Evolutionary conservation across 2,797 vertebrate species (phyloP).

Genomic region (Pseudopleuronectes americanus): DNA sequence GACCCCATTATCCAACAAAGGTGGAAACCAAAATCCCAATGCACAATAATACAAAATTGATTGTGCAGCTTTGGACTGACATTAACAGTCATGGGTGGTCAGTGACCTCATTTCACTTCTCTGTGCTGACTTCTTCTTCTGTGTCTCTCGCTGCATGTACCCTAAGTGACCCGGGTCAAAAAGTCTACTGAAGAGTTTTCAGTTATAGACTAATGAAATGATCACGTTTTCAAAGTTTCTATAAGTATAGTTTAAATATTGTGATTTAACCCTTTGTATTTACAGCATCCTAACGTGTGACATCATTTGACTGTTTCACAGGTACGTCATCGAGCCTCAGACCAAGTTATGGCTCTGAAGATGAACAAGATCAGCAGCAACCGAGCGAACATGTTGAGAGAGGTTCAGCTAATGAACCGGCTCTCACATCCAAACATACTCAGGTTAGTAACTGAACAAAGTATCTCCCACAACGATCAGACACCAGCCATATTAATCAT

Average conservation of each 20-base stretch:
- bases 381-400: constrained; percentile 96
- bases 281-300: background rate
- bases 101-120: constrained; percentile 66
- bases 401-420: constrained; percentile 98
- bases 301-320: constrained; percentile 60
- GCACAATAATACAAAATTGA: constrained; percentile 48
- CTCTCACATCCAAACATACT: constrained; percentile 89
- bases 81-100: constrained; percentile 40
- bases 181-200: background rate
- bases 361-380: constrained; percentile 99
- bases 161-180: too few relatives aligned
- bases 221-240: background rate
- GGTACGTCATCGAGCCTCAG: constrained; percentile 94
- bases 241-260: background rate
- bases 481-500: too few relatives aligned
- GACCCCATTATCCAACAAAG: constrained; percentile 17
- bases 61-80: constrained; percentile 49
- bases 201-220: too few relatives aligned
- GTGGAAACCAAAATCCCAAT: constrained; percentile 49
- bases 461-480: background rate
- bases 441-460: constrained; percentile 62
- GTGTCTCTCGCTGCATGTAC: background rate
- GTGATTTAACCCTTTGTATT: background rate
- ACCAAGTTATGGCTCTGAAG: constrained; percentile 98
- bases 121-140: constrained; percentile 20